phyloP scores from a whole-genome alignment of 2,888 invertebrate species.

The Brassicogethes aeneus region DNA sequence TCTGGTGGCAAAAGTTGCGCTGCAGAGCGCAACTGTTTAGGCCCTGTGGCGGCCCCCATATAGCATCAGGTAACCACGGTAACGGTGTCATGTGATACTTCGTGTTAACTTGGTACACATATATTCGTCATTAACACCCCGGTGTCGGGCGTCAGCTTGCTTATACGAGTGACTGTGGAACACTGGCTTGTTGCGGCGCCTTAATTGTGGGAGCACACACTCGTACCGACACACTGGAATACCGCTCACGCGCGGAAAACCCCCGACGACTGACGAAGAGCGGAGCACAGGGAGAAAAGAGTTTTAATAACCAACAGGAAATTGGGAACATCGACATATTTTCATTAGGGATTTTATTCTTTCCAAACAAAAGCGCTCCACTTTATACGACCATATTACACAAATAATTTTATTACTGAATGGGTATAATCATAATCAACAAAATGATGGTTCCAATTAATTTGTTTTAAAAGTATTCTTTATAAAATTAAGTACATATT shows the following conservation, averaged over 20 bases:
- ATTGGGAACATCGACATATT: not conserved
- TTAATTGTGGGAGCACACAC: slow-evolving; percentile 1
- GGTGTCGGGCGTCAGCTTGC: slow-evolving; percentile 2
- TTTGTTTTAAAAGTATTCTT: too few species aligned
- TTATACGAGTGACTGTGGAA: slow-evolving; percentile 2
- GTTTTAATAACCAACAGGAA: not conserved
- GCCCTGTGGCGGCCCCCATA: slow-evolving; percentile 4
- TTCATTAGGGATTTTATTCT: not conserved
- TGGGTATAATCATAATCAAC: too few species aligned
- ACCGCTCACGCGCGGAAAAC: not conserved
- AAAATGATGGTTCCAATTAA: too few species aligned
- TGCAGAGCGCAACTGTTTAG: slow-evolving; percentile 18
- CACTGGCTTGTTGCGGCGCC: slow-evolving; percentile 7
- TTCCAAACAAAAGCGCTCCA: too few species aligned
- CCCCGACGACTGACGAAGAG: not conserved
- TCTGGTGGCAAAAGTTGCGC: slow-evolving; percentile 2
- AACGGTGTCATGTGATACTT: slow-evolving; percentile 16
- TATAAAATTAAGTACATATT: too few species aligned
- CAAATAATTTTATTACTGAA: too few species aligned
- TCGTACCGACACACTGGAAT: not conserved
- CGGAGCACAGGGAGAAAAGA: not conserved
- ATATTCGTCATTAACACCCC: slow-evolving; percentile 2
- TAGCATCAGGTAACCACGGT: slow-evolving; percentile 20
- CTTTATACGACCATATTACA: too few species aligned
- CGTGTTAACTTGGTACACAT: slow-evolving; percentile 2